These are phyloP conservation scores for Chironomus tentans DNA, from an alignment of 2,888 invertebrate species.

Conservation along the genomic window DNA sequence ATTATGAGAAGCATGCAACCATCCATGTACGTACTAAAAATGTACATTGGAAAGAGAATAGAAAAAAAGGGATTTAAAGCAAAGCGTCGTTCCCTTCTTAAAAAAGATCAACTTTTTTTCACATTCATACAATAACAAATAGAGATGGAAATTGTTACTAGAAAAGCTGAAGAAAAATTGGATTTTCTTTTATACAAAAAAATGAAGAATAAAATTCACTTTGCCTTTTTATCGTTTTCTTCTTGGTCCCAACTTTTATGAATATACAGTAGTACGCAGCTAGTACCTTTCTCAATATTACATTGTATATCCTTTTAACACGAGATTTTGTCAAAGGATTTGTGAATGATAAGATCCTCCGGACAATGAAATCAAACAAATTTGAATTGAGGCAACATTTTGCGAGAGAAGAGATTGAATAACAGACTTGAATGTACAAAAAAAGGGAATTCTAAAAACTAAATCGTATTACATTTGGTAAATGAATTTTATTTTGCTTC, in stretches of 20 bases:
- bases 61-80: background rate
- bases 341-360: background rate
- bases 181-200: background rate
- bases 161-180: constrained; percentile 8
- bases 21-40: background rate
- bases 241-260: background rate
- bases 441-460: background rate
- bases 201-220: constrained; percentile 5
- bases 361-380: constrained; percentile 22
- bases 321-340: background rate
- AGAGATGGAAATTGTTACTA: background rate
- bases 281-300: background rate
- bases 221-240: background rate
- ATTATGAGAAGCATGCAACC: background rate
- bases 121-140: background rate
- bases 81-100: background rate
- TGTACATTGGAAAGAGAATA: background rate
- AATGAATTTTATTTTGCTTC: no score
- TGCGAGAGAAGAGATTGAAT: background rate
- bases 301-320: background rate
- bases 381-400: constrained; percentile 6
- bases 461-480: no score
- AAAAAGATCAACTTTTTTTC: background rate
- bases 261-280: background rate
- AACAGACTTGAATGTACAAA: no score